Percentiles rank a stretch among this genome's conserved stretches.
Conservation (phyloP, 2,888 invertebrate genomes). For the Eilema sororculum region DNA sequence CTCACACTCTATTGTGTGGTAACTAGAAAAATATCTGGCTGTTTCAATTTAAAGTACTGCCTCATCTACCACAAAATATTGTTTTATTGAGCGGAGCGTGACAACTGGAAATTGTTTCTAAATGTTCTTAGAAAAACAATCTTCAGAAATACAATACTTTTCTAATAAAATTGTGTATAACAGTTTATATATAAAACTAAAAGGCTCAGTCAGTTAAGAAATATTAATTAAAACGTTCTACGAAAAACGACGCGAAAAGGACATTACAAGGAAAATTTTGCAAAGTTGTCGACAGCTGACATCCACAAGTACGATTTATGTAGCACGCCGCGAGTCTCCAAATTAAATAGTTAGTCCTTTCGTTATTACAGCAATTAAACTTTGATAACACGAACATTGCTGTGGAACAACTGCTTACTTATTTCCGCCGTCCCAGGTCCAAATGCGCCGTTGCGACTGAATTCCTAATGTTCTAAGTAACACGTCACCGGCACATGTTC, state of each 20-base stretch:
- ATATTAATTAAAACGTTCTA: constrained; percentile 84
- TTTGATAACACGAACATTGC: constrained; percentile 73
- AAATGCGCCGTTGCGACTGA: constrained; percentile 28
- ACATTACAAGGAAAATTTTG: constrained; percentile 83
- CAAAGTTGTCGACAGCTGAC: constrained; percentile 84
- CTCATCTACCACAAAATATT: constrained; percentile 16
- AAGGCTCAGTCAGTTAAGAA: constrained; percentile 67
- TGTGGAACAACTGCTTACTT: constrained; percentile 53
- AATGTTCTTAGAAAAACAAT: constrained; percentile 32
- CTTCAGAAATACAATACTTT: constrained; percentile 32
- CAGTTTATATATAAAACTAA: constrained; percentile 54
- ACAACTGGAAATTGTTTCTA: constrained; percentile 15
- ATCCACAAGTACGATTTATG: constrained; percentile 84
- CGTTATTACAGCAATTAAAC: constrained; percentile 82
- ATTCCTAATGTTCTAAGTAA: constrained; percentile 47
- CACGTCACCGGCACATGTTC: constrained; percentile 39
- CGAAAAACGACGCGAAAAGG: constrained; percentile 80
- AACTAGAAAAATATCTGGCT: neutral
- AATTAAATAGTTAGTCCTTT: constrained; percentile 83
- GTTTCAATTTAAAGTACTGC: neutral
- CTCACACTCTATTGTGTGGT: too few relatives aligned
- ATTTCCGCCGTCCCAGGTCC: constrained; percentile 29
- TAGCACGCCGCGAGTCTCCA: constrained; percentile 72
- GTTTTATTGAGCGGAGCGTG: constrained; percentile 12
- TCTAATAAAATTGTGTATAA: constrained; percentile 36